phyloP scores from a whole-genome alignment of 2,113 vertebrate species.

The Takifugu flavidus region DNA sequence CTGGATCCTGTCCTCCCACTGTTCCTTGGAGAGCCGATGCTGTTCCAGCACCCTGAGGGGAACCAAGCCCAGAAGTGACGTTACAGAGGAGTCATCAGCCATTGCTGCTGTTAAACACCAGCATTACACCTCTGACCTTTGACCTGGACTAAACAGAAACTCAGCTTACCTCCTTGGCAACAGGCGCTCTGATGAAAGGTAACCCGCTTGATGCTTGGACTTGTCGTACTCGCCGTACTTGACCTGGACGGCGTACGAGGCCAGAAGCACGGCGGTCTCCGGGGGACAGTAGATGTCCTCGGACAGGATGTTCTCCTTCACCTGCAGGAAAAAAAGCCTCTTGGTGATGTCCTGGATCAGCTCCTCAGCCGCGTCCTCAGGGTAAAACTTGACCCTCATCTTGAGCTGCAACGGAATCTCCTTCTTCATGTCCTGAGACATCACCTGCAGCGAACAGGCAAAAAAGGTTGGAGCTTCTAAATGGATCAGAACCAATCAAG shows the following conservation, averaged over 20 bases:
- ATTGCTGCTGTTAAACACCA: neutral
- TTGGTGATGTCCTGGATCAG: constrained; percentile 96
- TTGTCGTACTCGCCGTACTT: constrained; percentile 88
- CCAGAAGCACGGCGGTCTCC: constrained; percentile 92
- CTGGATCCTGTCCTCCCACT: constrained; percentile 96
- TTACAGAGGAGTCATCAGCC: neutral
- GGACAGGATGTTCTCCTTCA: constrained; percentile 86
- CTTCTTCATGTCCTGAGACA: constrained; percentile 87
- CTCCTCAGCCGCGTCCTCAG: constrained; percentile 90
- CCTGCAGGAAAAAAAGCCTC: constrained; percentile 94
- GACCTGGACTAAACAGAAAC: neutral
- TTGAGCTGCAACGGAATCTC: constrained; percentile 90
- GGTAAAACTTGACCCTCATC: constrained; percentile 90
- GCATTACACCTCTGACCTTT: too few relatives aligned
- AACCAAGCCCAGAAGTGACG: constrained; percentile 19
- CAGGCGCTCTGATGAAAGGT: constrained; percentile 84
- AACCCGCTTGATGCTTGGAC: constrained; percentile 78
- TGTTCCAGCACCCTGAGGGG: constrained; percentile 88
- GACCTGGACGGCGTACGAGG: constrained; percentile 91
- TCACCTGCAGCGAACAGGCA: constrained; percentile 76
- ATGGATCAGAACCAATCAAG: neutral
- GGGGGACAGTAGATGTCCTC: constrained; percentile 95
- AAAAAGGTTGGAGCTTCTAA: neutral
- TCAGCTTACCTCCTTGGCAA: constrained; percentile 85
- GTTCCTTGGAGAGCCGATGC: constrained; percentile 91